phyloP scores from a whole-genome alignment of 2,797 vertebrate species.

The Cryptoblepharus egeriae region DNA sequence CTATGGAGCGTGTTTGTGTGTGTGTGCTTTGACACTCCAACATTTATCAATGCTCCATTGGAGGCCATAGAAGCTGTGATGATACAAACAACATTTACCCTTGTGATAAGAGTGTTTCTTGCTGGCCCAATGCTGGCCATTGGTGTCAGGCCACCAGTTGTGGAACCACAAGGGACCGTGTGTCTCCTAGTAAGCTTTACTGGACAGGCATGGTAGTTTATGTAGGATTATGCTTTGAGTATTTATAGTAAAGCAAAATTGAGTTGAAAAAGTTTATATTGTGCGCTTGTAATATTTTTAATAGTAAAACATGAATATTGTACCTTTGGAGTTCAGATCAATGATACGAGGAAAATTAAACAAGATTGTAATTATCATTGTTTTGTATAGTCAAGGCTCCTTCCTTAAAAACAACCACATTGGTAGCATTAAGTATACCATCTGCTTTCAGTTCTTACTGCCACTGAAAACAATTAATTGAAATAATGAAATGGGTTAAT shows the following conservation, averaged over 20 bases:
- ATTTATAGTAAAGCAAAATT: constrained; percentile 18
- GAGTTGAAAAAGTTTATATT: neutral
- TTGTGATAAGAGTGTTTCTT: neutral
- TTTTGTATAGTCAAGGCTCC: neutral
- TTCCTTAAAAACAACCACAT: neutral
- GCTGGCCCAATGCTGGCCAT: neutral
- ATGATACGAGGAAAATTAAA: neutral
- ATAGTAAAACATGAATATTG: neutral
- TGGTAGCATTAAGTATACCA: neutral
- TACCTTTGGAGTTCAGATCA: neutral
- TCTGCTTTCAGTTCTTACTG: neutral
- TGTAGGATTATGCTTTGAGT: neutral
- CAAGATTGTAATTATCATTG: neutral
- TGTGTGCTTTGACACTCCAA: no score
- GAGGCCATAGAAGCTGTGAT: neutral
- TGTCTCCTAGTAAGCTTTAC: neutral
- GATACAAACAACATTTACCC: neutral
- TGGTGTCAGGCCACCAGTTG: neutral
- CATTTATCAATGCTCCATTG: no score
- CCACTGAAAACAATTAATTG: neutral
- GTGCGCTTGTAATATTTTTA: neutral
- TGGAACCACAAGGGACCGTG: neutral
- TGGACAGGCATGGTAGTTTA: neutral
- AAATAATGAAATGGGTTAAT: neutral
- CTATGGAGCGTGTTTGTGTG: no score